Evolutionary conservation across 1,140 invertebrate species (phyloP), one percentile per base, ranked within the genome.

Genomic region (Leptoteleia sp.): DNA sequence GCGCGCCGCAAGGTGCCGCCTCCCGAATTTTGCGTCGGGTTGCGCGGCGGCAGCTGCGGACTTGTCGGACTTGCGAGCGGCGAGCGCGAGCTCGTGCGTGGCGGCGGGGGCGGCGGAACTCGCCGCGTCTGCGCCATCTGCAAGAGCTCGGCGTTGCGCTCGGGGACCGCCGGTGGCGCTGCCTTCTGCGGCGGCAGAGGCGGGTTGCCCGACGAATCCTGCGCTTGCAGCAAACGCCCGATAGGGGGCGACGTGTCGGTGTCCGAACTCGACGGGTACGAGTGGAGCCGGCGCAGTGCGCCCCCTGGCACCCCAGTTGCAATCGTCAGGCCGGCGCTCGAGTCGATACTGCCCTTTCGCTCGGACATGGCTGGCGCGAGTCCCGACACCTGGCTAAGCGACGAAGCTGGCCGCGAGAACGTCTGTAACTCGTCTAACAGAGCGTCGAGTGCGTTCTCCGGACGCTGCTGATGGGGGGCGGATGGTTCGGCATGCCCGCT

Each of bases 391-490:
- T 89, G 87, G 9, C 83, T 82, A 9, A 87, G 67, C 54, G 86
- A 82, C 8, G 87, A 88, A 42, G 89, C 90, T 73, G 94, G 94
- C 77, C 93, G 92, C 19, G 93, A 93, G 86, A 96, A 96, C 6
- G 95, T 96, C 86, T 96, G 95, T 43, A 97, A 91, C 88, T 97
- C 96, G 85, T 97, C 95, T 95, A 97, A 88, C 93, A 97, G 89
- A 93, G 95, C 94, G 93, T 97, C 96, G 93, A 97, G 95, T 93
- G 95, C 94, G 93, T 96, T 97, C 93, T 96, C 95, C 92, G 93
- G 90, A 91, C 94, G 93, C 90, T 93, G 90, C 87, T 88, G 85
- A 91, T 90, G 81, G 85, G 82, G 15, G 89, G 91, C 88, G 90
- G 92, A 86, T 90, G 91, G 79, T 89, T 91, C 90, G 88, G 87